Conservation (phyloP, 2,888 invertebrate species). For the Heliconius ethilla region DNA sequence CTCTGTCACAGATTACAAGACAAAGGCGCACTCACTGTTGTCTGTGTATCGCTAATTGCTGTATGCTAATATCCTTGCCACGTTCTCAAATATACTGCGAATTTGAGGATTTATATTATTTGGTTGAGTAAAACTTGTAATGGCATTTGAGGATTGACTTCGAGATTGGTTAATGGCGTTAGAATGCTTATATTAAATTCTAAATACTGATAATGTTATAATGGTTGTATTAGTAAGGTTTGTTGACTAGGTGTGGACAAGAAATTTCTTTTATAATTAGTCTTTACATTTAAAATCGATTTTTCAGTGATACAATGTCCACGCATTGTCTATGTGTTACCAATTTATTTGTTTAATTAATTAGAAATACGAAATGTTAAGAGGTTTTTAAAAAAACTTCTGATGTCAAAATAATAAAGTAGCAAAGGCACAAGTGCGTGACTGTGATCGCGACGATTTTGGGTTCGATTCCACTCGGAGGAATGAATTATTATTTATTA, state of each 20-base stretch:
- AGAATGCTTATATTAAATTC: slow-evolving; percentile 16
- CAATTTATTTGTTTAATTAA: too few relatives aligned
- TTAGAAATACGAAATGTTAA: too few relatives aligned
- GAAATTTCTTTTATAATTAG: background rate
- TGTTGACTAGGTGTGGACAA: too few relatives aligned
- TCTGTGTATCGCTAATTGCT: slow-evolving; percentile 55
- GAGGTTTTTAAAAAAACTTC: too few relatives aligned
- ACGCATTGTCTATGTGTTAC: background rate
- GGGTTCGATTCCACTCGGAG: too few relatives aligned
- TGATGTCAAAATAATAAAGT: too few relatives aligned
- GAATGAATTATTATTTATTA: too few relatives aligned
- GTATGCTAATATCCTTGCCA: slow-evolving; percentile 46
- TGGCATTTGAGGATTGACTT: slow-evolving; percentile 12
- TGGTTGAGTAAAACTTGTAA: slow-evolving; percentile 15
- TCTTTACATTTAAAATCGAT: background rate
- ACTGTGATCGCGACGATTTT: too few relatives aligned
- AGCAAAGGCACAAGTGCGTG: too few relatives aligned
- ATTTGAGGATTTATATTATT: slow-evolving; percentile 28
- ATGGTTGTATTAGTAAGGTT: background rate
- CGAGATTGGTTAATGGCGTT: slow-evolving; percentile 22
- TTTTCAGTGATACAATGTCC: background rate
- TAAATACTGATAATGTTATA: slow-evolving; percentile 13
- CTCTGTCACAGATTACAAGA: slow-evolving; percentile 44
- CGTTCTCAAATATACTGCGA: slow-evolving; percentile 42
- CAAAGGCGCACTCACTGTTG: slow-evolving; percentile 55